A percentile compares a stretch with the other conserved stretches of the same genome.
Conservation (phyloP, 2,888 invertebrate species). For the Pollenia angustigena region DNA sequence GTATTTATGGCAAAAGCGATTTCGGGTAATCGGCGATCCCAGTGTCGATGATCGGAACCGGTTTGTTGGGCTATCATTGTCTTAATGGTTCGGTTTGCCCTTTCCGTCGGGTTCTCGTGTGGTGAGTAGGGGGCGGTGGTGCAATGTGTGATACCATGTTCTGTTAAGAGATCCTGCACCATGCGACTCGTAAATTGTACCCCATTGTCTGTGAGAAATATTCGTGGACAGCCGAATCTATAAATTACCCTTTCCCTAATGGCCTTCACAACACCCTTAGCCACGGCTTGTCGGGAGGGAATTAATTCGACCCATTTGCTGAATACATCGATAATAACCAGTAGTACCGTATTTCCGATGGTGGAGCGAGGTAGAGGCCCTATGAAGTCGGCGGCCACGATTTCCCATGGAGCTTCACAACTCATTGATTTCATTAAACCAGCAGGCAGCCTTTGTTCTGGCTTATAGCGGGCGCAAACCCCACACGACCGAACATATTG, state of each 20-base stretch:
- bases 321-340: too few species aligned
- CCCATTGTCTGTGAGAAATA: not conserved
- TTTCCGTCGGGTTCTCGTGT: not conserved
- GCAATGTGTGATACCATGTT: not conserved
- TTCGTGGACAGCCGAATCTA: not conserved
- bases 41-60: not conserved
- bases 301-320: too few species aligned
- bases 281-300: too few species aligned
- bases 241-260: not conserved
- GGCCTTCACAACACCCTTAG: too few species aligned
- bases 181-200: not conserved
- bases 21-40: not conserved
- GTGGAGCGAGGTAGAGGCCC: too few species aligned
- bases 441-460: constrained; percentile 33
- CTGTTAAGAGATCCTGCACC: not conserved
- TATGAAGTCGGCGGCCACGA: too few species aligned
- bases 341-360: too few species aligned
- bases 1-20: not conserved
- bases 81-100: not conserved
- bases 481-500: constrained; percentile 51
- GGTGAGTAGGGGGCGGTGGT: constrained; percentile 1
- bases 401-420: too few species aligned
- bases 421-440: constrained; percentile 49
- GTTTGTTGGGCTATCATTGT: not conserved
- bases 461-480: constrained; percentile 57